phyloP scores from a whole-genome alignment of 2,113 vertebrate genomes.

The Dissostichus mawsoni region DNA sequence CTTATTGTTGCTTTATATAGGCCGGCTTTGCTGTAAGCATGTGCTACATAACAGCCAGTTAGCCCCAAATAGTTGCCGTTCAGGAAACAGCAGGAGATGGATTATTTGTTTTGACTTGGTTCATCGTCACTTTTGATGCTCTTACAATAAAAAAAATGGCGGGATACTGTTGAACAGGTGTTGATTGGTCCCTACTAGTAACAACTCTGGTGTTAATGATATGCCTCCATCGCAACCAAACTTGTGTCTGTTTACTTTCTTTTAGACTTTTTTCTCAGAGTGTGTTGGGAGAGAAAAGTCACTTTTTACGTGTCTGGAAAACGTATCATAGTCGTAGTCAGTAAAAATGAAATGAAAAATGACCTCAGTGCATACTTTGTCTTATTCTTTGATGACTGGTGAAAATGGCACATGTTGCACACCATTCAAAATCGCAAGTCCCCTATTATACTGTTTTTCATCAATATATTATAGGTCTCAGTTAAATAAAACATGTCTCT shows the following conservation, averaged over 20 bases:
- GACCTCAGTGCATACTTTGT: no score
- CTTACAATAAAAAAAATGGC: neutral
- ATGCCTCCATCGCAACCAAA: constrained; percentile 49
- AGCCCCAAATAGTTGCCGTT: constrained; percentile 26
- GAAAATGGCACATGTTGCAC: no score
- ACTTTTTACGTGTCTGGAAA: neutral
- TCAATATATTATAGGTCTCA: no score
- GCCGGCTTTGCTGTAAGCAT: constrained; percentile 42
- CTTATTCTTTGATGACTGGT: no score
- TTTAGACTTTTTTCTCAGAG: constrained; percentile 24
- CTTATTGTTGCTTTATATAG: constrained; percentile 79
- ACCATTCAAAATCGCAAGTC: no score
- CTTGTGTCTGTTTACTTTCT: constrained; percentile 54
- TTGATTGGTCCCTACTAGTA: constrained; percentile 64
- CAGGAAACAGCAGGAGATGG: constrained; percentile 15
- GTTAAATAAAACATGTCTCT: no score
- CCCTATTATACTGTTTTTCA: no score
- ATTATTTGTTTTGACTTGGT: neutral
- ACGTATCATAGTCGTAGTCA: no score
- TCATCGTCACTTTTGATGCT: constrained; percentile 41
- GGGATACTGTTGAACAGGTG: constrained; percentile 53
- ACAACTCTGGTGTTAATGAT: constrained; percentile 64
- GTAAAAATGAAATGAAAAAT: no score
- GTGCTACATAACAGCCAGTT: neutral
- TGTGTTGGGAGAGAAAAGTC: neutral